phyloP scores from a whole-genome alignment of 2,797 vertebrate species.

The Sardinella longiceps region DNA sequence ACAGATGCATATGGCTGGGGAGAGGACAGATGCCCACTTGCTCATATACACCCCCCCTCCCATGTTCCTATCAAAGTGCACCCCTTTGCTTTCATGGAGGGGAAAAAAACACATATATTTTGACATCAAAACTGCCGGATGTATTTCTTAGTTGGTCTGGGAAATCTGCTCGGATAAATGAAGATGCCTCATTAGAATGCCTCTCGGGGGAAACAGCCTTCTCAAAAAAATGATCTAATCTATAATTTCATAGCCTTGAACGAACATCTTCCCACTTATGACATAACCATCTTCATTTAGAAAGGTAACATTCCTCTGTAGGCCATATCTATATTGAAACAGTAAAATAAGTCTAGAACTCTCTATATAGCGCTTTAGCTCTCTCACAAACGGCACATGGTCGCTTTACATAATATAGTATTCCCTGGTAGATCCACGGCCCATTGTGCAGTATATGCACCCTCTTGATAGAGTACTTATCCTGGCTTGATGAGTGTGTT shows the following conservation, averaged over 20 bases:
- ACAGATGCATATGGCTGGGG: constrained; percentile 89
- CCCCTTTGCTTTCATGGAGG: constrained; percentile 55
- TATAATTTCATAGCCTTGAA: neutral
- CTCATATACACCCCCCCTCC: constrained; percentile 50
- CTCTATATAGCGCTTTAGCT: neutral
- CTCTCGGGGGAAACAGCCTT: neutral
- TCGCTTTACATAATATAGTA: neutral
- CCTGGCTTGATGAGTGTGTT: constrained; percentile 31
- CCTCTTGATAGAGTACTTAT: constrained; percentile 3
- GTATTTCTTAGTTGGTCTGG: neutral
- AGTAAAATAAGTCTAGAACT: neutral
- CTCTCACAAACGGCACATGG: neutral
- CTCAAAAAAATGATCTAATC: neutral
- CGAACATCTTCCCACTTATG: neutral
- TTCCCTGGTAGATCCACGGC: neutral
- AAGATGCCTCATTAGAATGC: constrained; percentile 13
- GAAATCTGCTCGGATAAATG: neutral
- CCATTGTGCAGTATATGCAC: neutral
- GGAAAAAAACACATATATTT: constrained; percentile 31
- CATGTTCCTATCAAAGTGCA: constrained; percentile 43
- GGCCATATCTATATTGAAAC: neutral
- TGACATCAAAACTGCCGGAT: neutral
- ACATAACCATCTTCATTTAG: neutral
- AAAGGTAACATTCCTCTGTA: neutral
- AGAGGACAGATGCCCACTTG: constrained; percentile 61